Base-by-base conservation (phyloP, 2,113 vertebrate genomes). In the Gambusia affinis region DNA sequence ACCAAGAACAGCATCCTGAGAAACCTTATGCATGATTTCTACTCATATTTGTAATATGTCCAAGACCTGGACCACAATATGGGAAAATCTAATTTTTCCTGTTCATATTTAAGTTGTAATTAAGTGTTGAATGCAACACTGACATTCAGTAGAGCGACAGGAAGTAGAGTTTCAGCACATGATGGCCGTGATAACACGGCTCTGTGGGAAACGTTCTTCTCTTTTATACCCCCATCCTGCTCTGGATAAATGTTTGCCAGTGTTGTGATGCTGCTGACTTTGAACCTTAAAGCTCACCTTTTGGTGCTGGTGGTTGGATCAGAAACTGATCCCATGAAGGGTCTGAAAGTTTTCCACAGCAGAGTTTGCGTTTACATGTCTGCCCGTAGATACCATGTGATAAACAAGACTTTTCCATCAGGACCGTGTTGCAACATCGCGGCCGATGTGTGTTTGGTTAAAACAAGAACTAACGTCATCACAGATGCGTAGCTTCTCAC, bases 391-490 rank as follows among this genome's bases (percentile, higher is more conserved):
- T 28, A 33, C 39, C 33, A 57, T 70, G 60, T 64, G 67, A 82
- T 72, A 70, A 71, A 76, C 67, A 66, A 76, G 44, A 72, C 22
- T 35, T 51, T 69, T 76, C 70, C 63, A 72, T 51, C 70, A 30
- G 37, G 47, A 70, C 70, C 73, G 69, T 68, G 76, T 75, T 77
- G 31, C 65, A n/a, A 68, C 73, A 64, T 72, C 19, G 29, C 28
- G 31, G 47, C 3, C 27, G 72, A 10, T 27, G 65, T 82, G 33
- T 78, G 63, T 44, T 76, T 81, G n/a, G 63, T 82, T 66, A 71
- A 60, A 80, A 70, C 2, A 31, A 80, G 76, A 85, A 75, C 79
- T 65, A 22, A 47, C 74, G 27, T 87, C 80, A 80, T 85, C 54
- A 64, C 75, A 66, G 64, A 44, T 57, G 66, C 70, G 76, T 67